These are phyloP conservation scores for Phyllostomus hastatus DNA, from an alignment of 2,113 vertebrate genomes.

Conservation along the genomic window DNA sequence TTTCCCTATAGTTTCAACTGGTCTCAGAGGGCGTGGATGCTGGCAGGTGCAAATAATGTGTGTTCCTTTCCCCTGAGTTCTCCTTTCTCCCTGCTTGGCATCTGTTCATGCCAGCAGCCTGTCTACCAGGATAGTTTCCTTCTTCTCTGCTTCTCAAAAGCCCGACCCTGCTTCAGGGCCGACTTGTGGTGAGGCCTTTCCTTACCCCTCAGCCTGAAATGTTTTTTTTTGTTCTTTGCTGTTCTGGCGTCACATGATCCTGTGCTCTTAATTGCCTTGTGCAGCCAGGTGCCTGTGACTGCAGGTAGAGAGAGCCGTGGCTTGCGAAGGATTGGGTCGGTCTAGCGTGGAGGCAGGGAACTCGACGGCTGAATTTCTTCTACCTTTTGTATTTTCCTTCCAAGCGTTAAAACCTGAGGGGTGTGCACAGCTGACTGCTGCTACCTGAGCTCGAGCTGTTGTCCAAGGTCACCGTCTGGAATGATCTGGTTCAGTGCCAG, in stretches of 20 bases:
- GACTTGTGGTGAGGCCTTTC: not conserved
- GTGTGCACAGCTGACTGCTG: not conserved
- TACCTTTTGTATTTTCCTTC: not conserved
- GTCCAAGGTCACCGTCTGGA: constrained; percentile 58
- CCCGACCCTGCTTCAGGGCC: not conserved
- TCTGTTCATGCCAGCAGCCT: not conserved
- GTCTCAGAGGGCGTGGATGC: not conserved
- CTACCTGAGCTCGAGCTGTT: not conserved
- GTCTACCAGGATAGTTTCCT: not conserved
- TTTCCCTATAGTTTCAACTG: not conserved
- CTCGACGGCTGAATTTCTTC: not conserved
- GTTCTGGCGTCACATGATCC: not conserved
- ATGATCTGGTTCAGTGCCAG: constrained; percentile 14
- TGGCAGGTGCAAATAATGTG: not conserved
- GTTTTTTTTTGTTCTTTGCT: not conserved
- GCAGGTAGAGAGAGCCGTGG: not conserved
- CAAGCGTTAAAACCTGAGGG: not conserved
- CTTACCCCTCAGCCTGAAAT: not conserved
- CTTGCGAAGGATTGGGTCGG: not conserved
- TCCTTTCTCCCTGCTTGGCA: not conserved
- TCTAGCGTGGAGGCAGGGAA: not conserved
- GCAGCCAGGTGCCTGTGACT: not conserved
- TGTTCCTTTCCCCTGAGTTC: not conserved
- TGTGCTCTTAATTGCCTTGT: not conserved
- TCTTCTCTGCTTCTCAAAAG: not conserved